Evolutionary conservation across 2,797 vertebrate genomes (phyloP), one percentile per base, ranked within the genome.

Genomic region (Mormyrus proboscirostris): DNA sequence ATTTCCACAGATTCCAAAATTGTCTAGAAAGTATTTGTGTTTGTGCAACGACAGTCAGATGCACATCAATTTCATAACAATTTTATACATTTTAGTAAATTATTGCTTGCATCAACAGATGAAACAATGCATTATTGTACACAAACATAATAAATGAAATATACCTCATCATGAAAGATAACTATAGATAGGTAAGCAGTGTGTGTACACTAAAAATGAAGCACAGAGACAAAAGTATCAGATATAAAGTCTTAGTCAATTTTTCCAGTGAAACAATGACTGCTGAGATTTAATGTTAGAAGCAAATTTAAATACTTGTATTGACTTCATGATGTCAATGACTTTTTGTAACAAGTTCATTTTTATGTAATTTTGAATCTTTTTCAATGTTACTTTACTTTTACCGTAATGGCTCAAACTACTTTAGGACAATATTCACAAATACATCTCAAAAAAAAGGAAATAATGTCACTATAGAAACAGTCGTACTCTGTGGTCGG

Each of bases 41-140:
- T 51, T 87, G 53, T 86, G 76, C 53, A 86, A 86, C 3, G 22
- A 29, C 25, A 19, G 49, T 65, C 62, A 53, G 88, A 89, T 51
- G 47, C 49, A 89, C 83, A 86, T 8, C 22, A 8, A 69, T 29
- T 53, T 89, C 41, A 65, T 29, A 89, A 84, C 88, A 69, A 69
- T 73, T 12, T 44, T 8, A 62, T 44, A 89, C 76, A 62, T 85
- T 85, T 57, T 38, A 25, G 38, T 16, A 88, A 65, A 57, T 59
- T 89, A 90, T 89, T 90, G 89, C 89, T 87, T 59, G 47, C 59
- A 53, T 57, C 44, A 50, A 79, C 90, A 22, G 38, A 76, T 88
- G 89, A 4, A 49, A 10, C 51, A 55, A 90, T 88, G 50, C 73
- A 90, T 89, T 51, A 50, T 47, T 82, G 76, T 47, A 82, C 19